A percentile compares a stretch with the other conserved stretches of the same genome.
Evolutionary conservation across 2,113 vertebrate species (phyloP).

Genomic region (Callaeas wilsoni): DNA sequence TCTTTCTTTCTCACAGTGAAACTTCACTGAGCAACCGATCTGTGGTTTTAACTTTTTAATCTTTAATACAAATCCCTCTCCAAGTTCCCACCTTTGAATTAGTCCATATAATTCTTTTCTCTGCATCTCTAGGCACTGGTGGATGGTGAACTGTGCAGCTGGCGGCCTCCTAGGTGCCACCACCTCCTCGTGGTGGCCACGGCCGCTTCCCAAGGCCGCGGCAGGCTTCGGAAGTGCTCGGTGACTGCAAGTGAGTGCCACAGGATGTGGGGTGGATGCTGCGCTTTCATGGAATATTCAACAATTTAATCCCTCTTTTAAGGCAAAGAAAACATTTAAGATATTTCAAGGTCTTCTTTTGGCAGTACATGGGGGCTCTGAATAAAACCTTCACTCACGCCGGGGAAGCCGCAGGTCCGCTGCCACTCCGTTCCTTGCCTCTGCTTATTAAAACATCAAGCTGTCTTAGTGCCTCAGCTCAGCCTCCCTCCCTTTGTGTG

Average conservation of each 20-base stretch:
- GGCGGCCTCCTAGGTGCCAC: not conserved
- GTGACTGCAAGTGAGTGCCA: not conserved
- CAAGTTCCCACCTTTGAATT: not conserved
- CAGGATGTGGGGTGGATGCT: not conserved
- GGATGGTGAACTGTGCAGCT: not conserved
- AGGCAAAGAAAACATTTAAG: not conserved
- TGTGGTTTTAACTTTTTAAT: not conserved
- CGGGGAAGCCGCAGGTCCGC: not conserved
- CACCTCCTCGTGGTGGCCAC: not conserved
- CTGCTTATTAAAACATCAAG: conserved; percentile 64
- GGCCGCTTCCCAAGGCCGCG: accelerated
- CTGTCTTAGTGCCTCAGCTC: conserved; percentile 18
- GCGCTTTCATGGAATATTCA: conserved; percentile 11
- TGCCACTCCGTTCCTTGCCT: conserved; percentile 27
- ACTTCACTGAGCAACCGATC: accelerated
- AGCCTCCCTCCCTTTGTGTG: conserved; percentile 51
- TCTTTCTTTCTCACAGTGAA: not conserved
- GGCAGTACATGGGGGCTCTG: conserved; percentile 22
- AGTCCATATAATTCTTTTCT: not conserved
- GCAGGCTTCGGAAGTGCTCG: not conserved
- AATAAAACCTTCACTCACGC: conserved; percentile 57
- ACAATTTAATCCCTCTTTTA: conserved; percentile 46
- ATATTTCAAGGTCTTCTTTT: conserved; percentile 19
- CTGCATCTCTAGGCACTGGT: not conserved
- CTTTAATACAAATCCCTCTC: not conserved